Percentiles rank a stretch among this genome's conserved stretches.
Conservation (phyloP, 2,113 vertebrate species). For the Pachyramphus minor region DNA sequence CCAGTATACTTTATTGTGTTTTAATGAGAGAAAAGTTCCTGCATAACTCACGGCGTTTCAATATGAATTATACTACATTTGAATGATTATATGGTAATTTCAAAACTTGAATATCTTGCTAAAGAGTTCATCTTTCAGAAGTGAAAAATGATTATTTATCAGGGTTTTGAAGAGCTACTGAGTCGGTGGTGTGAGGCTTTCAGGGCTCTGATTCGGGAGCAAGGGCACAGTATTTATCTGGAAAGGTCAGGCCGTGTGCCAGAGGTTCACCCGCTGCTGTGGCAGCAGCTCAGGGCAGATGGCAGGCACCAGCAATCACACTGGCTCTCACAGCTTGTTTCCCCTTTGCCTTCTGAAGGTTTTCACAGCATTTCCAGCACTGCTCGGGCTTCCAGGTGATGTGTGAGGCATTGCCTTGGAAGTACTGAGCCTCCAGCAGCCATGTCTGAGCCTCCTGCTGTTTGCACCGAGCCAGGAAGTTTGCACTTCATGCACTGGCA, state of each 20-base stretch:
- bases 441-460: not conserved
- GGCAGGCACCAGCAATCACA: not conserved
- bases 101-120: not conserved
- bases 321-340: not conserved
- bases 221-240: not conserved
- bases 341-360: not conserved
- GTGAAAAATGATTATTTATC: not conserved
- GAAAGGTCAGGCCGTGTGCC: not conserved
- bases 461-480: not conserved
- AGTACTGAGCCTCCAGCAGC: not conserved
- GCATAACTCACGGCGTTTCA: not conserved
- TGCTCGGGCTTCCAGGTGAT: not conserved
- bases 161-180: not conserved
- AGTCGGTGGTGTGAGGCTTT: not conserved
- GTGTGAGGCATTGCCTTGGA: rapidly evolving
- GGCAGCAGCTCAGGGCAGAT: not conserved
- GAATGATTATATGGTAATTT: not conserved
- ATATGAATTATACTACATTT: not conserved
- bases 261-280: not conserved
- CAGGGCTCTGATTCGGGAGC: not conserved
- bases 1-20: not conserved
- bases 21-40: constrained; percentile 22
- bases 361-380: not conserved
- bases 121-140: not conserved
- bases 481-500: rapidly evolving